Evolutionary conservation across 2,113 vertebrate species (phyloP), one percentile per base, ranked within the genome.

Genomic region (Athene cunicularia): DNA sequence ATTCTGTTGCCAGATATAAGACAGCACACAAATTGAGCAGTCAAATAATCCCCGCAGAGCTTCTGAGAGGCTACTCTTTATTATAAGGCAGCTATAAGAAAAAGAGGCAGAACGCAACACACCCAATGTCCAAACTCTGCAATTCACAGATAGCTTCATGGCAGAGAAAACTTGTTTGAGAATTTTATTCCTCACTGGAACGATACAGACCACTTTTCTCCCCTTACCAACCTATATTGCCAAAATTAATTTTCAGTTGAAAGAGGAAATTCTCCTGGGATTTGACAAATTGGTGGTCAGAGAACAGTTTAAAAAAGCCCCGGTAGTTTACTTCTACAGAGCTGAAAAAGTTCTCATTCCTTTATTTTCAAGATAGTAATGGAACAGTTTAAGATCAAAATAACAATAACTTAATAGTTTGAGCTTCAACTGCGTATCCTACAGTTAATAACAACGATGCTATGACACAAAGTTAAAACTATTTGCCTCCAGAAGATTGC

Each of bases 341-440:
- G 39, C 3, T 80, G 45, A 88, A 45, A 64, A 92, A 75, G 20
- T 58, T 90, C 20, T 74, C 32, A 70, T 66, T 60, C 20, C 13
- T 70, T 91, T 81, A 63, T n/a, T 93, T 88, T 59, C n/a, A 84
- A n/a, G n/a, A 59, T 47, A 81, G 20, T 58, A 95, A 93, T 37
- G 11, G 87, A 93, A 74, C 7, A 0, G 7, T 39, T 88, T 66
- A 74, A 32, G 13, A 70, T 32, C 26, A 92, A 68, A 88, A 32
- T 59, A 82, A 37, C 37, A 37, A 63, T 12, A 86, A 73, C 11
- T 91, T 64, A 39, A 19, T 1, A 74, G 50, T 32, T 2, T 50
- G 33, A 80, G 58, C 39, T 91, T 76, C 80, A 76, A 3, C 15
- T 70, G 21, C 33, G 62, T 7, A 55, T 59, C 41, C 32, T 9